Evolutionary conservation across 2,797 vertebrate species (phyloP), one percentile per base, ranked within the genome.

Genomic region (Pseudochromis fuscus): DNA sequence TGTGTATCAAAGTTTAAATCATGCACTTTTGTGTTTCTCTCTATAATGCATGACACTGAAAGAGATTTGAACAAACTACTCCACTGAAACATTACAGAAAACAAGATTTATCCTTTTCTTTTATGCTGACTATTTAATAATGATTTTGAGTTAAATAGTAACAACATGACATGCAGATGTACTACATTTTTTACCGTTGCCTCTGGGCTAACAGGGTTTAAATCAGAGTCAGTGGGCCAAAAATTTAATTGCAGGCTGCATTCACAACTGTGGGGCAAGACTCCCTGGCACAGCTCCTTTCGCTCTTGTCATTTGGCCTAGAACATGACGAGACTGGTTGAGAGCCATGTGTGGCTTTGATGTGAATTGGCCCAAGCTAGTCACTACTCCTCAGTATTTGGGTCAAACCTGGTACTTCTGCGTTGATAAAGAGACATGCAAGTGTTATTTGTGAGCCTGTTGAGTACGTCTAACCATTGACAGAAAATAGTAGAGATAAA

Each of bases 261-360:
- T 56, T 61, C 12, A 70, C 7, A 75, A 49, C 73, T 70, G 45
- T 11, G 25, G 72, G 56, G 57, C 64, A 84, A 76, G 55, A 67
- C 37, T 78, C 56, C 50, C 38, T 89, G 79, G 75, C 73, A 76
- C 19, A 24, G 49, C 40, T 66, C 48, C 52, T 87, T 81, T 81
- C 16, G 1, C 38, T 42, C 73, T 75, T 67, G 44, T 84, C 44
- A 82, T 85, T 81, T 82, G 74, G 83, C 67, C 70, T 72, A 60
- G 69, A 74, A 84, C 71, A 84, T 78, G 67, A 78, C 11, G 5
- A 67, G 72, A 65, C 77, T 79, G 70, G 61, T 82, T 79, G 61
- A 71, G 50, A 72, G 77, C 72, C 60, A 74, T 77, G 58, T 59
- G 52, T 78, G 61, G 62, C 60, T 82, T 66, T 77, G 23, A 81